Evolutionary conservation across 2,888 invertebrate species (phyloP).

Genomic region (Cephus pygmeus): DNA sequence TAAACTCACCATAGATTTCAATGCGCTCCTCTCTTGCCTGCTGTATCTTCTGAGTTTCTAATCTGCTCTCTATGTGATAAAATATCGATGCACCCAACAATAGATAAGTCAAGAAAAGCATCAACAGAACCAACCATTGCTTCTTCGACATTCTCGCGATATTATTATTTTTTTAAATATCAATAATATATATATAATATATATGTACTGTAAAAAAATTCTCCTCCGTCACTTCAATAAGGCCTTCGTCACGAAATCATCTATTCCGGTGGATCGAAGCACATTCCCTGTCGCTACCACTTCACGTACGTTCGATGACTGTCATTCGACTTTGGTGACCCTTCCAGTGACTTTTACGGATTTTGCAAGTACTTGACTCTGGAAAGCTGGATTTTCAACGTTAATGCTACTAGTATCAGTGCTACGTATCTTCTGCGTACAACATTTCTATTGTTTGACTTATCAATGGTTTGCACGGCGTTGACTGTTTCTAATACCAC

Average conservation of each 20-base stretch:
- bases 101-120: conserved; percentile 81
- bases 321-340: not conserved
- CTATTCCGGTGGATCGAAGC: not conserved
- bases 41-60: conserved; percentile 74
- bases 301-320: not conserved
- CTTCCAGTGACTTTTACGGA: not conserved
- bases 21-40: conserved; percentile 73
- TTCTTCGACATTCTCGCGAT: conserved; percentile 78
- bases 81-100: conserved; percentile 88
- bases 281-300: not conserved
- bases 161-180: not conserved
- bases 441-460: not conserved
- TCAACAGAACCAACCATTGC: conserved; percentile 81
- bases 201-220: not conserved
- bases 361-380: not conserved
- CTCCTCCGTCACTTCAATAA: conserved; percentile 3
- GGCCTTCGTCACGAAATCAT: conserved; percentile 46
- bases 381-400: not conserved
- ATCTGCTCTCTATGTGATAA: conserved; percentile 81
- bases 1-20: conserved; percentile 77
- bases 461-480: not conserved
- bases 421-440: not conserved
- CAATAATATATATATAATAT: not conserved
- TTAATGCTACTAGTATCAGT: not conserved
- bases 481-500: not conserved